Base-by-base conservation (phyloP, 2,888 invertebrate genomes). In the Eumacrocentrus americanus region DNA sequence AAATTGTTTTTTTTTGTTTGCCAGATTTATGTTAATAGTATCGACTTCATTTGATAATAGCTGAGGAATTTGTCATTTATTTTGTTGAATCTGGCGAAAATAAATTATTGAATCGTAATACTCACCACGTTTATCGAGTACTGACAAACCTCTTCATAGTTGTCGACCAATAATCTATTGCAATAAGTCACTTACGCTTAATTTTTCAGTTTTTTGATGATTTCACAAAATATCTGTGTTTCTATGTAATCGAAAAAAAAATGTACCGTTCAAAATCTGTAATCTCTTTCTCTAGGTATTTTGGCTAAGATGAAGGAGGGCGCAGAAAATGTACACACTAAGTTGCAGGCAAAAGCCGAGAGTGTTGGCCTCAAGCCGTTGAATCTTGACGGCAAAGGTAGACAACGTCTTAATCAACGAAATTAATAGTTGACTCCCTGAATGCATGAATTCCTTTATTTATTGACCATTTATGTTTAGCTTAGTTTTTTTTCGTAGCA, bases 231-330 rank as follows among this genome's bases (percentile, higher is more conserved):
- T 60, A 37, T 47, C 12, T 53, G 18, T 37, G 20, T 9, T 18
- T 12, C 3, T 16, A 18, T n/a, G 46, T 14, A 37, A 29, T 9
- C 18, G n/a, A 47, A 50, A 34, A 11, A 40, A 22, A 25, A 54
- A n/a, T 55, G 16, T 48, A 55, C 59, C 55, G 23, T 62, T 48
- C 50, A 42, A 59, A 62, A 56, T n/a, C n/a, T n/a, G 47, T 52
- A 59, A 48, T 68, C 51, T 65, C 66, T 78, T 78, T 72, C 78
- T 78, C 23, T 82, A 91, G 95, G 94, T 80, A 90, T 96, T 76
- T 84, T 98, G 72, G 93, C 95, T 58, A 96, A 95, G 83, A 93
- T 97, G 86, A 97, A 96, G 84, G 97, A 97, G 80, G 94, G 95
- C 50, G 97, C 97, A 0, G 97, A 97, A 82, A 94, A 89, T 67